Base-by-base conservation (phyloP, 2,113 vertebrate genomes). In the Lagopus leucura region DNA sequence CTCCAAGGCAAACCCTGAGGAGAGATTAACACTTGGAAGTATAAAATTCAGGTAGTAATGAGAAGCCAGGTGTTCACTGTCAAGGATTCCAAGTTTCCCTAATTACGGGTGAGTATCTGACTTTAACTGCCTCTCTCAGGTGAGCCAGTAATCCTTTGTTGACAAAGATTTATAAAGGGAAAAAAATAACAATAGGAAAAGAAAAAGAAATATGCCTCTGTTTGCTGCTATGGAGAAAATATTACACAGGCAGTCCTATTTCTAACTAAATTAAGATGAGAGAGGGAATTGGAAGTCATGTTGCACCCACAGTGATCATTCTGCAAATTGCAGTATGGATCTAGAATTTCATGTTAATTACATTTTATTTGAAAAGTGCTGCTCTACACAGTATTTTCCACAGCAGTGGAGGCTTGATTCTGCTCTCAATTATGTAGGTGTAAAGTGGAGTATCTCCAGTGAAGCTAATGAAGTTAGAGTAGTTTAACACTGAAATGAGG, bases 291-390 rank as follows among this genome's bases (percentile, higher is more conserved):
- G 85, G 82, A 94, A 96, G 94, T 95, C 91, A 64, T 92, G 93
- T 78, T 93, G 89, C 85, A 82, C 91, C 92, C 94, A 89, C 94
- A 96, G 87, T 95, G 95, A 94, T 94, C 94, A 82, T 96, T 96
- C 91, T 93, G 92, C 85, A 96, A 96, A 96, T 94, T 96, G 94
- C 95, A 96, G 73, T 95, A 94, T 93, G 91, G 91, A 94, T 93
- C 91, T 96, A 95, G 89, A 92, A 92, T 96, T 95, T 95, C 91
- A 40, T 81, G 91, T 96, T 96, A 95, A 96, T 96, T 96, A 94
- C 95, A 93, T 94, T 96, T 95, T 92, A 92, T 94, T 95, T 95
- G 82, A 94, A 92, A 92, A 93, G 94, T 89, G 89, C 93, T 92
- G 80, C 95, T 78, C 92, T 96, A 86, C 90, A 94, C 88, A 84